phyloP scores from a whole-genome alignment of 2,797 vertebrate genomes.

The Odontamblyopus lacepedii region DNA sequence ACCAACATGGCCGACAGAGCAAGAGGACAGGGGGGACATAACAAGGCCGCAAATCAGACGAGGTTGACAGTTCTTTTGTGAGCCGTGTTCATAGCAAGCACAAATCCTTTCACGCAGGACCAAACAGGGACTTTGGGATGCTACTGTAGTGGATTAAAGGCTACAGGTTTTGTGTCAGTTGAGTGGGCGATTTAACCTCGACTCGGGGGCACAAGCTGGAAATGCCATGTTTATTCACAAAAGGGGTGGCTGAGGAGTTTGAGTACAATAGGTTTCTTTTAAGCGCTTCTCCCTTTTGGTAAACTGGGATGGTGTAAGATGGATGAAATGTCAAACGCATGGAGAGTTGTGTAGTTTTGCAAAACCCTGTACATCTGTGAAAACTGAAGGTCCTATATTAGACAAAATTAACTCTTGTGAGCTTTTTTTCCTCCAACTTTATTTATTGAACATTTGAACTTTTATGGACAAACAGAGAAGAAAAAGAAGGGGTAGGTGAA shows the following conservation, averaged over 20 bases:
- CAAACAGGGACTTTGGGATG: conserved; percentile 36
- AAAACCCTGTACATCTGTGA: not conserved
- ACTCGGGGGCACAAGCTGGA: not conserved
- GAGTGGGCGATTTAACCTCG: not conserved
- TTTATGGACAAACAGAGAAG: too few relatives aligned
- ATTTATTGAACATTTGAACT: too few relatives aligned
- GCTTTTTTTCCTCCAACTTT: too few relatives aligned
- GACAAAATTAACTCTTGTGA: too few relatives aligned
- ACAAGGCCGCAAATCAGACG: conserved; percentile 27
- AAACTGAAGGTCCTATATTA: too few relatives aligned
- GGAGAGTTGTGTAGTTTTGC: not conserved
- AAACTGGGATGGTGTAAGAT: not conserved
- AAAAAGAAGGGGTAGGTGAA: too few relatives aligned
- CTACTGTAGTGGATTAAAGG: conserved; percentile 37
- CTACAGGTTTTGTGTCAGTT: conserved; percentile 21
- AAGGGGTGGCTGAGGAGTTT: not conserved
- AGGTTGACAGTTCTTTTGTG: conserved; percentile 42
- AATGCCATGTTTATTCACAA: conserved; percentile 8
- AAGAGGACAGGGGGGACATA: conserved; percentile 32
- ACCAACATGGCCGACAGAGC: conserved; percentile 37
- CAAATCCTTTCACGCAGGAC: conserved; percentile 43
- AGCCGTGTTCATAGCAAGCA: conserved; percentile 35
- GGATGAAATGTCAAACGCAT: not conserved
- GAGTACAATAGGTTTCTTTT: conserved; percentile 6
- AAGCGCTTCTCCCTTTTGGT: not conserved